Base-by-base conservation (phyloP, 2,113 vertebrate species). In the Raja brachyura region DNA sequence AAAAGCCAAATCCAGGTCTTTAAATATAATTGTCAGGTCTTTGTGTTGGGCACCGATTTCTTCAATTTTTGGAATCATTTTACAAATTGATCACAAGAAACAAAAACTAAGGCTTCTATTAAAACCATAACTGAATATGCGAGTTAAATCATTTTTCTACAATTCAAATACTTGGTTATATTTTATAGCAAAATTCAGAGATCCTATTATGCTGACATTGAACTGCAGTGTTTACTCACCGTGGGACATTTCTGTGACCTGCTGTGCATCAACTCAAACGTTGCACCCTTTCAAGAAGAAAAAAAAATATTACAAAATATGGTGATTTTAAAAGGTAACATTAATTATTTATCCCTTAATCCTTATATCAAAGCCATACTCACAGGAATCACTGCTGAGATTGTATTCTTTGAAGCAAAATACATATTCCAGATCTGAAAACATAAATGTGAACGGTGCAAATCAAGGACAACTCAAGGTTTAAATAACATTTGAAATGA, bases 341-440 rank as follows among this genome's bases (percentile, higher is more conserved):
- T 77, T 22, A 73, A 3, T 74, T 5, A 94, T 76, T 94, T 6
- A 94, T 0, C 93, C 73, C 3, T 73, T 54, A 39, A 28, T 22
- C 0, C 66, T 74, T 54, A 92, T 63, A 63, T 73, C 66, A 48
- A 54, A 54, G 39, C 9, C 66, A 73, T 73, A 97, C 98, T 98
- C 96, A 99, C 99, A 76, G 99, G 98, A 95, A 99, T 98, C 94
- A 97, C 97, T 18, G 99, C 98, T 76, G 97, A 98, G 96, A 99
- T 96, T 0, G 98, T 98, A 94, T 99, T 97, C 95, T 98, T 98
- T 56, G 95, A 95, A 88, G 98, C 96, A 95, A 97, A 99, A 95
- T 97, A 98, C 39, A 97, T 96, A 95, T 96, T 97, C 99, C 98
- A 99, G 83, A 99, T 97, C 99, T 99, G 95, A n/a, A 94, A 93